These are phyloP conservation scores for Coecobrya sp. DNA, from an alignment of 2,888 invertebrate genomes.

Conservation along the genomic window DNA sequence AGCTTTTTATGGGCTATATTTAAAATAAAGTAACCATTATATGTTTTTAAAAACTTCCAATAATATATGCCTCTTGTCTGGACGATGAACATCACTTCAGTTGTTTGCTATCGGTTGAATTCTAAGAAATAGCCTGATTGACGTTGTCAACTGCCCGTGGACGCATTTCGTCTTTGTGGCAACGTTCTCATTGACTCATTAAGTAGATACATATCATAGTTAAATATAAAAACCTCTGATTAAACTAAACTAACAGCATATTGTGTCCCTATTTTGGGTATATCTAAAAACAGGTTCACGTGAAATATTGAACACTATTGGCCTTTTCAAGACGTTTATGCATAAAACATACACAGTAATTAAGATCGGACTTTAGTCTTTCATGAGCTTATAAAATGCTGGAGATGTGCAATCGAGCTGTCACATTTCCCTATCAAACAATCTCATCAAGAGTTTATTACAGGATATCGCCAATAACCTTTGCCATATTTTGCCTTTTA, in stretches of 20 bases:
- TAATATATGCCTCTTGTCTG: neutral
- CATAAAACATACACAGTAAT: neutral
- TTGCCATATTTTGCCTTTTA: slow-evolving; percentile 33
- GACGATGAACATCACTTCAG: neutral
- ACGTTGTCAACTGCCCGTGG: neutral
- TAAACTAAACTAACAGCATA: too few relatives aligned
- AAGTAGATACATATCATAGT: too few relatives aligned
- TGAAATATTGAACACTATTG: too few relatives aligned
- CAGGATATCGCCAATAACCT: slow-evolving; percentile 72
- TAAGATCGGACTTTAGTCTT: slow-evolving; percentile 10
- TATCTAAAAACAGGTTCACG: too few relatives aligned
- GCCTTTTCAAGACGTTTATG: neutral
- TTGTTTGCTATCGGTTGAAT: neutral
- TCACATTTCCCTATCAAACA: slow-evolving; percentile 26
- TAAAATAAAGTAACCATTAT: neutral
- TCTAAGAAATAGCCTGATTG: slow-evolving; percentile 9
- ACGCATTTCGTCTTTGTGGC: neutral
- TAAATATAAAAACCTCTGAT: too few relatives aligned
- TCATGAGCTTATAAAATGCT: slow-evolving; percentile 3
- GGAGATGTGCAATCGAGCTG: neutral
- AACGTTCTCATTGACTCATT: neutral
- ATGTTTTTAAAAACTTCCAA: neutral
- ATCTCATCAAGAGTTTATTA: slow-evolving; percentile 74
- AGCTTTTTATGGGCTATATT: slow-evolving; percentile 1
- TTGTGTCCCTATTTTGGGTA: too few relatives aligned